Percentiles rank a stretch among this genome's conserved stretches.
These are phyloP conservation scores for Heliothis virescens DNA, from an alignment of 1,140 invertebrate genomes.

Conservation along the genomic window DNA sequence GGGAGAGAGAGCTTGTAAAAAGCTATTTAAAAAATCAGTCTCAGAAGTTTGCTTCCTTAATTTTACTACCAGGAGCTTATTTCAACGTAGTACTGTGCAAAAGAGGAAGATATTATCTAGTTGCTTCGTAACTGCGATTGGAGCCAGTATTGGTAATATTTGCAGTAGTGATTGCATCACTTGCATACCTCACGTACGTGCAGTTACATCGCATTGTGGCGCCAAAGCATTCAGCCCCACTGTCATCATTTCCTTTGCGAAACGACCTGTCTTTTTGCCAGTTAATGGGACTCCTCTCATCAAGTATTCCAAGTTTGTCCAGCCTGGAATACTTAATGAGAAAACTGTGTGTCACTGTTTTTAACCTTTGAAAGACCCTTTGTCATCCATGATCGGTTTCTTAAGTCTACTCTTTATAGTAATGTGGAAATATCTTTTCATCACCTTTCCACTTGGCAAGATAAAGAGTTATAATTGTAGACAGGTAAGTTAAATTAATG, in stretches of 20 bases:
- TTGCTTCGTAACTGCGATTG: neutral
- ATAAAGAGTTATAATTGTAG: too few relatives aligned
- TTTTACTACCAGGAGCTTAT: neutral
- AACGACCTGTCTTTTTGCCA: neutral
- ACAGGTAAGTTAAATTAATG: too few relatives aligned
- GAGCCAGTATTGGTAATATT: constrained; percentile 15
- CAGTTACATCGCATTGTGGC: neutral
- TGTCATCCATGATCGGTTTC: too few relatives aligned
- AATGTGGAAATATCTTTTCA: too few relatives aligned
- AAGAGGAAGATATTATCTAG: neutral
- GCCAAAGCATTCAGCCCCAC: neutral
- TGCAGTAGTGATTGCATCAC: constrained; percentile 7
- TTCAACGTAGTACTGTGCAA: neutral
- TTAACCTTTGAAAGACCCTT: too few relatives aligned
- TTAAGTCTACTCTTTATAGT: too few relatives aligned
- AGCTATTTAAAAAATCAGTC: neutral
- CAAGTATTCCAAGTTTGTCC: neutral
- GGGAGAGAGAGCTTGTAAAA: neutral
- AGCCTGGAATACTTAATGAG: too few relatives aligned
- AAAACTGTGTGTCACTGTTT: too few relatives aligned
- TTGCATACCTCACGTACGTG: constrained; percentile 15
- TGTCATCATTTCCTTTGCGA: neutral
- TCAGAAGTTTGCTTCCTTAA: neutral
- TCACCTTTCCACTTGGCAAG: too few relatives aligned
- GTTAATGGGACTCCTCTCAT: constrained; percentile 7